Evolutionary conservation across 2,797 vertebrate genomes (phyloP), one percentile per base, ranked within the genome.

Genomic region (Liparis tanakae): DNA sequence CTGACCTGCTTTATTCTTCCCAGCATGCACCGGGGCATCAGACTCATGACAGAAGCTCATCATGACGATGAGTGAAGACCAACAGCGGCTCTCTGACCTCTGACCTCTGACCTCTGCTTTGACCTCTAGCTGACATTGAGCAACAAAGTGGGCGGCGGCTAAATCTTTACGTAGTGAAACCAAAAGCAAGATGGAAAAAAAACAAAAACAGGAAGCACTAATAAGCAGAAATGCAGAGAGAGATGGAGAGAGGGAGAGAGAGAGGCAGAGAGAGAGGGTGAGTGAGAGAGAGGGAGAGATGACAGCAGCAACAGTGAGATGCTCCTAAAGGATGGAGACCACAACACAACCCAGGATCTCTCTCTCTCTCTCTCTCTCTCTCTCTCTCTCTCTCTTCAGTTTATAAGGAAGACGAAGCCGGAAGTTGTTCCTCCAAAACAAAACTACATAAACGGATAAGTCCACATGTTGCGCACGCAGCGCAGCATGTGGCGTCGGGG

Each of bases 391-490:
- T 20, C 48, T 51, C n/a, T 41, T 72, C 54, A 20, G 46, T 18
- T 8, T 41, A 41, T 5, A 14, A 14, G 41, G 8, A 44, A 39
- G 10, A 39, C 39, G 34, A 56, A n/a, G n/a, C n/a, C n/a, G 46
- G 70, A 70, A 66, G 65, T 72, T 71, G 39, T 1, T 56, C 22
- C 44, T 62, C 36, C 18, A 14, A 33, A 54, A 46, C 2, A 33
- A 53, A 41, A 4, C 12, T 14, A 7, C 12, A 33, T 17, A 10
- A 22, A 60, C n/a, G n/a, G n/a, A n/a, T n/a, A n/a, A n/a, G n/a
- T 39, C 72, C 83, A 85, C 79, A 82, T 84, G 81, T 71, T 76
- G 70, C 17, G 4, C 57, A 39, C 10, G 56, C 71, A 53, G 72
- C 6, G 44, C 67, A 74, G 80, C 79, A 85, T n/a, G n/a, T n/a